These are phyloP conservation scores for Leucophenga montana DNA, from an alignment of 2,888 invertebrate species.

Conservation along the genomic window DNA sequence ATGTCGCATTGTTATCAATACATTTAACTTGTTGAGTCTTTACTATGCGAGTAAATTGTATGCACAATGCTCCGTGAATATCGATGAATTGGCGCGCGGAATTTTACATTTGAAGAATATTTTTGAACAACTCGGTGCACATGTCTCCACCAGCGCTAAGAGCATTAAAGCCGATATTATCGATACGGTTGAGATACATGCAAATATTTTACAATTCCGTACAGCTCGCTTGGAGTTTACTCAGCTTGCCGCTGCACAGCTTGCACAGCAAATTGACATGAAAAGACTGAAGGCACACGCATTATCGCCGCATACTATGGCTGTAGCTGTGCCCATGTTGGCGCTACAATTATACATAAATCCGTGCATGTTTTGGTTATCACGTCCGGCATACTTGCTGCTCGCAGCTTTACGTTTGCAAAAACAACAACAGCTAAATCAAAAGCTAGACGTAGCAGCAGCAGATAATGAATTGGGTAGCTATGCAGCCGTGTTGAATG, in stretches of 20 bases:
- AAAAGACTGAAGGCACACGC: conserved; percentile 76
- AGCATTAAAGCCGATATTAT: conserved; percentile 74
- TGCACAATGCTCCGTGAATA: conserved; percentile 55
- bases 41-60: conserved; percentile 68
- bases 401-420: conserved; percentile 67
- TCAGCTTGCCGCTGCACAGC: conserved; percentile 57
- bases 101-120: conserved; percentile 62
- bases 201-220: conserved; percentile 68
- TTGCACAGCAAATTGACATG: conserved; percentile 72
- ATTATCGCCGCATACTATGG: conserved; percentile 80
- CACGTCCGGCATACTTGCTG: conserved; percentile 78
- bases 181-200: conserved; percentile 77
- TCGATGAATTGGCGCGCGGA: conserved; percentile 64
- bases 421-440: conserved; percentile 51
- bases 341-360: conserved; percentile 85
- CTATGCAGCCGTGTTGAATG: conserved; percentile 39
- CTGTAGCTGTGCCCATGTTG: conserved; percentile 80
- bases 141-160: conserved; percentile 74
- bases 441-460: conserved; percentile 27
- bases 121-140: conserved; percentile 71
- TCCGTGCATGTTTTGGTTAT: conserved; percentile 81
- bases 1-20: conserved; percentile 79
- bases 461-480: conserved; percentile 26
- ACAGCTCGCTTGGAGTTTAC: conserved; percentile 60
- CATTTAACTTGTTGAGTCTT: conserved; percentile 82